Evolutionary conservation across 2,888 invertebrate genomes (phyloP).

Genomic region (Mayetiola destructor): DNA sequence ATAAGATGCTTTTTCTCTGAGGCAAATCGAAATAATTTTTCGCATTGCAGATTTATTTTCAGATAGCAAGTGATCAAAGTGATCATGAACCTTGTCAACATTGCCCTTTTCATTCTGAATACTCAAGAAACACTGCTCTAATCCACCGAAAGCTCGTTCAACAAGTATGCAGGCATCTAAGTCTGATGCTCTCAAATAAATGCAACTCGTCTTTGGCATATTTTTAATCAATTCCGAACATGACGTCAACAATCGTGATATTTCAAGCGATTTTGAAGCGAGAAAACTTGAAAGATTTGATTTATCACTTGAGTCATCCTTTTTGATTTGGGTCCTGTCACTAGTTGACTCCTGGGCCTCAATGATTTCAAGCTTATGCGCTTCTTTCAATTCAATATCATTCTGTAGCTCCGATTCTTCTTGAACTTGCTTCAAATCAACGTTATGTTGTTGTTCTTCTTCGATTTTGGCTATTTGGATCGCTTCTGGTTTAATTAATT

Average conservation of each 20-base stretch:
- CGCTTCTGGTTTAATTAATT: too few species aligned
- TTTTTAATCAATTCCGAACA: background rate
- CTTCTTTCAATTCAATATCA: background rate
- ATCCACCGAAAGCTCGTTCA: background rate
- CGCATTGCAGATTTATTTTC: background rate
- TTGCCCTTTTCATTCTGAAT: background rate
- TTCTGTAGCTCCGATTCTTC: too few species aligned
- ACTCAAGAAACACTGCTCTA: background rate
- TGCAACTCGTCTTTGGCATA: background rate
- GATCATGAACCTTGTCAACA: background rate
- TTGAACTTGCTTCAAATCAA: too few species aligned
- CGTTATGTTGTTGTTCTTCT: too few species aligned
- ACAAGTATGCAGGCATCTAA: background rate
- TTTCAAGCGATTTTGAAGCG: too few species aligned
- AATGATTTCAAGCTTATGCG: background rate
- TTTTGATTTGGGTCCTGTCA: background rate
- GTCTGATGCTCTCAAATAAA: background rate
- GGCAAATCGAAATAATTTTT: background rate
- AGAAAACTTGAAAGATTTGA: background rate
- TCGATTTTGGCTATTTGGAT: too few species aligned
- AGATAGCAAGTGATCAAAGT: background rate
- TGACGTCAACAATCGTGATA: too few species aligned
- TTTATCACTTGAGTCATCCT: background rate
- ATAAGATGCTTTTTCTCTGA: conserved; percentile 15
- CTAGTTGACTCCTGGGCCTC: background rate